Conservation (phyloP, 2,888 invertebrate genomes). For the Elegia similella region DNA sequence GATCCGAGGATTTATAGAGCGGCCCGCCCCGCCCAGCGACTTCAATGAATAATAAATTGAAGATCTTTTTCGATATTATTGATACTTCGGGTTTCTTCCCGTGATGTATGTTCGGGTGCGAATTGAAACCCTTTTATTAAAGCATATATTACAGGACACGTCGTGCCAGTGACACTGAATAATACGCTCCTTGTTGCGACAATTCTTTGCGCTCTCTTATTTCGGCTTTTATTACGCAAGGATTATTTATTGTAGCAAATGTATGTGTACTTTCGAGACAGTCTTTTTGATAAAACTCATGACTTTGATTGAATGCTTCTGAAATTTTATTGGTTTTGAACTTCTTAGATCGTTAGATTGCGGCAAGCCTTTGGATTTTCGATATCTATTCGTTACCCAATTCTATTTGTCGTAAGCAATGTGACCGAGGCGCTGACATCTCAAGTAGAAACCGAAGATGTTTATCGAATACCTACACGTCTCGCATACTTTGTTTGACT, state of each 20-base stretch:
- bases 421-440: conserved; percentile 17
- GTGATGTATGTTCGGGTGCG: conserved; percentile 73
- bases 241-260: conserved; percentile 61
- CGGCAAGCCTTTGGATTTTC: background rate
- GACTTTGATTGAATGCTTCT: conserved; percentile 34
- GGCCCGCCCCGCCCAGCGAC: conserved; percentile 60
- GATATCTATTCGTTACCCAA: conserved; percentile 24
- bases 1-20: conserved; percentile 69
- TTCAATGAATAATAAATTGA: conserved; percentile 78
- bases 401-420: conserved; percentile 21
- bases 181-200: conserved; percentile 75
- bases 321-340: conserved; percentile 10
- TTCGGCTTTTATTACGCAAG: conserved; percentile 69
- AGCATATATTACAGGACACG: conserved; percentile 78
- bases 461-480: conserved; percentile 6
- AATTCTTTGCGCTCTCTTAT: conserved; percentile 64
- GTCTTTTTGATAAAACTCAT: conserved; percentile 38
- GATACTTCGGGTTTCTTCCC: conserved; percentile 68
- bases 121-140: conserved; percentile 81
- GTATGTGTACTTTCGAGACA: conserved; percentile 43
- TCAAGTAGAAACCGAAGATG: conserved; percentile 9
- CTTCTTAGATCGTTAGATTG: background rate
- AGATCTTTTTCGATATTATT: conserved; percentile 75
- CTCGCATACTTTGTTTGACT: background rate
- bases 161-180: conserved; percentile 76